Base-by-base conservation (phyloP, 1,140 invertebrate species). In the Coelopa frigida region DNA sequence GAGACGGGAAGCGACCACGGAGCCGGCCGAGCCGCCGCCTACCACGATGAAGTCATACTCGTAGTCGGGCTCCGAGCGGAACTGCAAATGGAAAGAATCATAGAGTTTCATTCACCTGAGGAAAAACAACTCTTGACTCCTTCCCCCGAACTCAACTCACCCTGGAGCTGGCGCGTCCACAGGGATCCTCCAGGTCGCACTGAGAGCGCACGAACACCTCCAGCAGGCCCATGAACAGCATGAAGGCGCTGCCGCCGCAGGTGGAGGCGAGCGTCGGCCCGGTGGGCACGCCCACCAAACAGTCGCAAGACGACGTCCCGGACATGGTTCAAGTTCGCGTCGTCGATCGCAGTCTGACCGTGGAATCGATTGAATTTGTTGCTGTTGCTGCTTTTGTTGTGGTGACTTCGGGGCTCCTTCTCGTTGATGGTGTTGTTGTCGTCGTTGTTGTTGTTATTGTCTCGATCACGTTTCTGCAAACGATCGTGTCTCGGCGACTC, bases 41-140 rank as follows among this genome's bases (percentile, higher is more conserved):
- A 94, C 82, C 18, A 90, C 80, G 50, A 90, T 84, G 71, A 89
- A 90, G 70, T 89, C 86, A 68, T 90, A 89, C 54, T 81, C 80
- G 3, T 73, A 73, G 56, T 81, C 78, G 57, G 78, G 78, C 43
- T 77, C 70, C 3, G 70, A 68, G 17, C 77, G 72, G 50, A 70
- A 76, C 77, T 83, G 58, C 20, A 35, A 68, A 58, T 27, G 8
- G 27, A 21, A 35, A 53, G 42, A 39, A 42, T 11, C 22, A 29
- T 8, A 29, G n/a, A 8, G 27, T 29, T 17, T 17, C 1, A 37
- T 20, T 21, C 35, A 15, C 7, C 10, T 21, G 22, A 7, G 15
- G 17, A 17, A 37, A 17, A 37, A 37, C 14, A 22, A 14, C 22
- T 44, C 17, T 42, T 46, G 24, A 20, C 39, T 37, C 21, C 12